A percentile compares a stretch with the other conserved stretches of the same genome.
Evolutionary conservation across 2,888 invertebrate species (phyloP).

Genomic region (Lasioglossum leucozonium): DNA sequence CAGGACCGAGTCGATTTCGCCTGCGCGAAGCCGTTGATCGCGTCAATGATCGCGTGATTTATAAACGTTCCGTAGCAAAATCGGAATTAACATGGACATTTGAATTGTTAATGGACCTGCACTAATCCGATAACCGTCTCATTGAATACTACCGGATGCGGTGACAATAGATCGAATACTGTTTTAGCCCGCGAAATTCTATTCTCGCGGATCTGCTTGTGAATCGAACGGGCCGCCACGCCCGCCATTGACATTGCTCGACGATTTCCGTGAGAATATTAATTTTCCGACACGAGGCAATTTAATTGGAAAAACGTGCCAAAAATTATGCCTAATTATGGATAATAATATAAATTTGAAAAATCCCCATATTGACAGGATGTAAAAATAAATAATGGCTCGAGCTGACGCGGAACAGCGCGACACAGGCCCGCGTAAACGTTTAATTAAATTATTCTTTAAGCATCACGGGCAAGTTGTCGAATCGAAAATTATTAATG

Average conservation of each 20-base stretch:
- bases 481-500: constrained; percentile 13
- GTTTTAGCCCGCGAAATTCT: background rate
- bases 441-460: background rate
- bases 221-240: background rate
- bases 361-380: background rate
- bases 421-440: no score
- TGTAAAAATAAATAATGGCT: background rate
- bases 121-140: constrained; percentile 24
- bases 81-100: constrained; percentile 28
- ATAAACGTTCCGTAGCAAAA: constrained; percentile 6
- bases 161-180: background rate
- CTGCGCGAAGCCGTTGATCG: constrained; percentile 1
- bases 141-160: background rate
- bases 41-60: constrained; percentile 25
- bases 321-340: no score
- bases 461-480: background rate
- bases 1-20: background rate
- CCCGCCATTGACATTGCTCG: no score
- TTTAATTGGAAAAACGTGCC: background rate
- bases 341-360: no score
- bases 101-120: constrained; percentile 29
- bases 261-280: background rate
- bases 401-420: background rate
- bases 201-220: background rate
- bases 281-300: fast-evolving